Evolutionary conservation across 2,113 vertebrate genomes (phyloP), one percentile per base, ranked within the genome.

Genomic region (Pachypanchax playfairii): DNA sequence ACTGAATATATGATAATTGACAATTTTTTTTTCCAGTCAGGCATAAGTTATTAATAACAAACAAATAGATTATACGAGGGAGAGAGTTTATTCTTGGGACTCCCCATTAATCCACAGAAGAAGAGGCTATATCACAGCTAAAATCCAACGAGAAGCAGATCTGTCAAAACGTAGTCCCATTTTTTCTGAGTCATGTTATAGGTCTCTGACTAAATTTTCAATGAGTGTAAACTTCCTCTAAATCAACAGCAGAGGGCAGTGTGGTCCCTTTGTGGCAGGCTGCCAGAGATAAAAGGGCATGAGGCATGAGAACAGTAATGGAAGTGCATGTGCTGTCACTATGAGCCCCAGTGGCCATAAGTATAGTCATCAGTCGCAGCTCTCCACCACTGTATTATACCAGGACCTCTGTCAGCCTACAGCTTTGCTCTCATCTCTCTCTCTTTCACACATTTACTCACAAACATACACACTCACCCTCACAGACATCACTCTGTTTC

Each of bases 271-370:
- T 4, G 59, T 75, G 82, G 81, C 83, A 77, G 65, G 38, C 63
- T 79, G 85, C 85, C 82, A 84, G 84, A 64, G 77, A 72, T 81
- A 76, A n/a, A n/a, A 72, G 68, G 80, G 83, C 79, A 88, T 91
- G 89, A 91, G 80, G 88, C 86, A 88, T 88, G 89, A 82, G 78
- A 83, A 75, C 74, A 87, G 85, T 93, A 92, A 92, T 91, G 78
- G 87, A 84, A 89, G 88, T 86, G 88, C 87, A 91, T 92, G 90
- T 90, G 89, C 89, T 90, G 90, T 93, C 90, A 91, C 89, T 91
- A 87, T 80, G 84, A 91, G 90, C 87, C 81, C 88, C 82, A 86
- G 83, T 87, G 88, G 90, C 90, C 87, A 91, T 91, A 91, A 89
- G 90, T 90, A 91, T 86, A 90, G 89, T 90, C 90, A 88, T 90